Conservation (phyloP, 1,140 invertebrate genomes). For the Hypothenemus hampei region DNA sequence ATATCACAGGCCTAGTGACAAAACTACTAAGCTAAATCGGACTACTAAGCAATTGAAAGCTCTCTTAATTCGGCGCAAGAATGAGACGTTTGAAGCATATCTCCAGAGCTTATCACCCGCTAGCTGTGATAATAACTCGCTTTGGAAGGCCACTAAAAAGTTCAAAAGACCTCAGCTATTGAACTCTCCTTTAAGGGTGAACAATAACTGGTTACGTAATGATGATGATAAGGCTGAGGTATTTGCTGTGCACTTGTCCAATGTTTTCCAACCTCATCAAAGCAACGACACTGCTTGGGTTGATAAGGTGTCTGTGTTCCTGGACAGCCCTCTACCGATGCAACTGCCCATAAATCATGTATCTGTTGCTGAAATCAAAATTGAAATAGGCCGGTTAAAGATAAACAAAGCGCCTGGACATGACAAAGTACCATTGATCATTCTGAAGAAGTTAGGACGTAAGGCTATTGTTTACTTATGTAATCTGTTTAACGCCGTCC, state of each 20-base stretch:
- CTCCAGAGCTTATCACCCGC: not conserved
- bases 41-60: not conserved
- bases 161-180: conserved; percentile 28
- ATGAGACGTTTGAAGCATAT: not conserved
- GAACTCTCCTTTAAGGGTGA: conserved; percentile 21
- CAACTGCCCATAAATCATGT: no score
- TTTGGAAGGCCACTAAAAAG: conserved; percentile 30
- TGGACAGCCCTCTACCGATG: no score
- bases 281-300: no score
- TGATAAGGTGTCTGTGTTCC: no score
- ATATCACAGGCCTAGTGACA: no score
- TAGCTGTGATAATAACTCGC: conserved; percentile 25
- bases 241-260: not conserved
- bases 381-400: no score
- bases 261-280: not conserved
- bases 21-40: not conserved
- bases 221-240: not conserved
- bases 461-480: no score
- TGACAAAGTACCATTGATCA: no score
- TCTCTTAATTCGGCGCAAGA: not conserved
- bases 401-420: no score
- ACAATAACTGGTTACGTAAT: conserved; percentile 30
- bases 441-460: no score
- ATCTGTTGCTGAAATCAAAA: no score
- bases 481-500: no score